Base-by-base conservation (phyloP, 2,888 invertebrate species). In the Tenodera sinensis region DNA sequence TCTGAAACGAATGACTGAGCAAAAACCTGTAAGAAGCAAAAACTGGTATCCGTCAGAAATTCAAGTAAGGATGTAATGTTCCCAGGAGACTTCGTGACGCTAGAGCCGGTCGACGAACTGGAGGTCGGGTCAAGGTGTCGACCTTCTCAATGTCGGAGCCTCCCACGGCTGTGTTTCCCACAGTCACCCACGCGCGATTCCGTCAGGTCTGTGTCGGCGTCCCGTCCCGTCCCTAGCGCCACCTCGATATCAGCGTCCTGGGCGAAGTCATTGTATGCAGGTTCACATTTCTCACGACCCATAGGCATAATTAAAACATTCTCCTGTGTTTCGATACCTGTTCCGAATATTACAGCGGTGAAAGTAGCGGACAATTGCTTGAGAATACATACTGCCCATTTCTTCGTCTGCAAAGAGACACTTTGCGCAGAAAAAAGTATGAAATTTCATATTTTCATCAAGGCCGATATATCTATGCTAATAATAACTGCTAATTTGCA, bases 131-230 rank as follows among this genome's bases (percentile, higher is more conserved):
- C 87, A 83, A 42, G 84, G 84, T 88, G 83, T 15, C 84, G 88
- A 88, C 84, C 84, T 84, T 88, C 84, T 84, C 81, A 84, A 88
- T 88, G 88, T 28, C 84, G 83, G 30, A 71, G 30, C 54, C 54
- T 71, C 54, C 54, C 54, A 71, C 54, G 54, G 54, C 54, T 71
- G 54, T 71, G 15, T 71, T 71, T 71, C 54, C 54, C 54, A 71
- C 54, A 71, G 54, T 71, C 54, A 71, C 54, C 54, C 54, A 71
- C 54, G 54, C 25, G 54, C 54, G 54, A 20, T 71, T 71, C 54
- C 54, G 25, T 71, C 54, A 71, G 54, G 54, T 20, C 54, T 71
- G 15, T 71, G 54, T 71, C 54, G 54, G 54, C 54, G 54, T 15
- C n/a, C n/a, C n/a, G n/a, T n/a, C n/a, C n/a, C n/a, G n/a, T n/a